Evolutionary conservation across 2,113 vertebrate genomes (phyloP), one percentile per base, ranked within the genome.

Genomic region (Triplophysa rosa): DNA sequence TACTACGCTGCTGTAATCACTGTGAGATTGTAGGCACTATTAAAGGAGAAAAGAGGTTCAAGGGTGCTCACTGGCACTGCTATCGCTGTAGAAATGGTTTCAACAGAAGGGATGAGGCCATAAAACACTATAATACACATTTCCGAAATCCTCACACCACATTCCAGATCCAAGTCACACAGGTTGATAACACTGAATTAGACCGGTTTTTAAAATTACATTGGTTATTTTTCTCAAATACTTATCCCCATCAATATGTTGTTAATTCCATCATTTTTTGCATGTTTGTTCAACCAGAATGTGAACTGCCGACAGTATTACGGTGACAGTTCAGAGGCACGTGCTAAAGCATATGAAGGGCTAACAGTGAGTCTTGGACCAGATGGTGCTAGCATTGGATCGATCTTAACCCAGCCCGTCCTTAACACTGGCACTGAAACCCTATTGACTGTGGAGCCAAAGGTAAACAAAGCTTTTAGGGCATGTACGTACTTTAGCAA

Each of bases 21-120:
- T 90, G 89, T 69, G 89, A 90, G 75, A 90, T 89, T 2, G 87
- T 90, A 47, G 87, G 89, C 80, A 90, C 87, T 23, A 90, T 90
- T 49, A 89, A 90, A 85, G 89, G 87, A 65, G 89, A 90, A 82
- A 90, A 90, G 76, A 85, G 84, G 67, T 89, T 88, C 63, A 90
- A 88, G 77, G 87, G 89, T 0, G 87, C 89, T 2, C 89, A 90
- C 62, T 90, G 89, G 87, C 87, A 90, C 81, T 90, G 89, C 56
- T 90, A 90, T 77, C 82, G 89, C 24, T 90, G 89, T 59, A 80
- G 86, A 62, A 90, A 89, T 8, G 87, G 89, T 72, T 90, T 90
- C 82, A 90, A 89, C 61, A 83, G 89, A 45, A 75, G 87, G 67
- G 89, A 89, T 29, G 89, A 89, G 80, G 89, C 89, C 5, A 67